phyloP scores from a whole-genome alignment of 2,888 invertebrate species.

The Ctenicera cuprea region DNA sequence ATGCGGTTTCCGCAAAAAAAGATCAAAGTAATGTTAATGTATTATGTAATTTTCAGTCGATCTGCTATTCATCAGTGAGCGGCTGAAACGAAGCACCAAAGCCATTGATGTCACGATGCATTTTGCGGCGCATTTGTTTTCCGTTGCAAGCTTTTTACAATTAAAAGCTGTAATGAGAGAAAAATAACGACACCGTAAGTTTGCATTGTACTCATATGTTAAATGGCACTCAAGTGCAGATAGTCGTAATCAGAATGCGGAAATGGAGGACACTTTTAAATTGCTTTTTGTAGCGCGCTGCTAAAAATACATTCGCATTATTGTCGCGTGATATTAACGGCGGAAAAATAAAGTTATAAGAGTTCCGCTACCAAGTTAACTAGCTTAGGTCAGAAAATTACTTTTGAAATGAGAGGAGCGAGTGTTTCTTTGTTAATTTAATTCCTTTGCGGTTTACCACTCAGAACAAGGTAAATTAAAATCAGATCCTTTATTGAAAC shows the following conservation, averaged over 20 bases:
- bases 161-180: slow-evolving; percentile 31
- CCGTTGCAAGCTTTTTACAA: slow-evolving; percentile 16
- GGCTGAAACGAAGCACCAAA: slow-evolving; percentile 18
- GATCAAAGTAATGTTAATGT: background rate
- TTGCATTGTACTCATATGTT: slow-evolving; percentile 27
- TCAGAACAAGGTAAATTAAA: slow-evolving; percentile 31
- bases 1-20: background rate
- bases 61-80: slow-evolving; percentile 4
- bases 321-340: slow-evolving; percentile 28
- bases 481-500: slow-evolving; percentile 20
- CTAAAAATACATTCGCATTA: slow-evolving; percentile 34
- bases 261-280: slow-evolving; percentile 44
- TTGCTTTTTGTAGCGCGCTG: slow-evolving; percentile 32
- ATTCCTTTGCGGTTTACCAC: slow-evolving; percentile 25
- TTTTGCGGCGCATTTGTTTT: slow-evolving; percentile 27
- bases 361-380: slow-evolving; percentile 38
- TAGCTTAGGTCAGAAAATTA: slow-evolving; percentile 49
- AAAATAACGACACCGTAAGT: slow-evolving; percentile 14
- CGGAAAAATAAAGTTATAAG: slow-evolving; percentile 38
- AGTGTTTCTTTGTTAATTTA: slow-evolving; percentile 46
- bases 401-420: slow-evolving; percentile 33
- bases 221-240: slow-evolving; percentile 40
- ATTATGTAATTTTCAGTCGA: background rate
- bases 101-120: slow-evolving; percentile 18
- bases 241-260: slow-evolving; percentile 43